phyloP scores from a whole-genome alignment of 2,113 vertebrate species.

The Salvelinus namaycush region DNA sequence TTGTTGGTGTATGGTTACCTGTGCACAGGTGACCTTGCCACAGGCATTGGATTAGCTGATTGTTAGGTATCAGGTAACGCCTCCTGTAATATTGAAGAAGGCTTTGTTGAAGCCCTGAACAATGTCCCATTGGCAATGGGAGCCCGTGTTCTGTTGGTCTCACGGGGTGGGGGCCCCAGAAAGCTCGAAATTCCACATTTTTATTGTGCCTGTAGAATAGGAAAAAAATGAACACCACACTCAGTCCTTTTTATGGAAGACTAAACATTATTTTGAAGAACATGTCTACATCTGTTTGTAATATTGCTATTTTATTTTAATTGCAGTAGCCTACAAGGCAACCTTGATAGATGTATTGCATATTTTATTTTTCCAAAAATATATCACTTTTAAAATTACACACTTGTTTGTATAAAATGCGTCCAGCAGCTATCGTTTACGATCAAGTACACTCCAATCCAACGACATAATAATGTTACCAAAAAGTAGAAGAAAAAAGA shows the following conservation, averaged over 20 bases:
- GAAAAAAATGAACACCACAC: constrained; percentile 34
- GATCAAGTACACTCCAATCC: not conserved
- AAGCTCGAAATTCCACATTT: constrained; percentile 62
- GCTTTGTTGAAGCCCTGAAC: constrained; percentile 78
- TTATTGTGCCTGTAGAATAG: constrained; percentile 51
- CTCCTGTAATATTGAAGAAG: constrained; percentile 82
- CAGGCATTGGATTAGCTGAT: constrained; percentile 82
- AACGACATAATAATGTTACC: constrained; percentile 5
- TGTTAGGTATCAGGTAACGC: constrained; percentile 80
- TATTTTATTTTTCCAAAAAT: not conserved
- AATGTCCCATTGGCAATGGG: constrained; percentile 69
- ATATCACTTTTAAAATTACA: not conserved
- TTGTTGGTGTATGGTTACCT: constrained; percentile 77
- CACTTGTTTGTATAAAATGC: not conserved
- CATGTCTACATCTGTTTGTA: constrained; percentile 5
- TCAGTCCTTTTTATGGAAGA: not conserved
- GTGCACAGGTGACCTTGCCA: constrained; percentile 80
- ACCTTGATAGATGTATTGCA: not conserved
- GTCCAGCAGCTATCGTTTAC: not conserved
- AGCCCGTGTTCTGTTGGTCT: constrained; percentile 57
- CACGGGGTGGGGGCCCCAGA: constrained; percentile 58
- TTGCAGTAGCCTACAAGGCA: not conserved
- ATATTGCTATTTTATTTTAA: not conserved
- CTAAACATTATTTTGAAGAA: not conserved
- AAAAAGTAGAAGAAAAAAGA: constrained; percentile 7